Conservation (phyloP, 2,113 vertebrate species). For the Zosterops borbonicus region DNA sequence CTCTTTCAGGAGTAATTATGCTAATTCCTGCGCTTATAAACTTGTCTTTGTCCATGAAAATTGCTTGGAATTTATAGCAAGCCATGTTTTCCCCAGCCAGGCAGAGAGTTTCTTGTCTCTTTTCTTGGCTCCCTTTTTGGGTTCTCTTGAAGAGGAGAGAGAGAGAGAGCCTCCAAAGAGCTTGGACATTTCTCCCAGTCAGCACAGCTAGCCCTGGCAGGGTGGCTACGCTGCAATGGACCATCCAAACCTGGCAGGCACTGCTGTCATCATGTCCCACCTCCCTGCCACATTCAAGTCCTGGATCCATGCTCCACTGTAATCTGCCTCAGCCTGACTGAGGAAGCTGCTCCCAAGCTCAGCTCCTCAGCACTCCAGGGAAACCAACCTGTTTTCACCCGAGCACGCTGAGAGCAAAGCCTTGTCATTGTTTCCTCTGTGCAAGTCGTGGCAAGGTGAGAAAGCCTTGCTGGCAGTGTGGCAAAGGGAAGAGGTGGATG, state of each 20-base stretch:
- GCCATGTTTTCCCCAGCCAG: not conserved
- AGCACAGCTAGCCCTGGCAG: not conserved
- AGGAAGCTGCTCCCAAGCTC: not conserved
- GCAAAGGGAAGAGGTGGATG: not conserved
- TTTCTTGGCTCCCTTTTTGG: not conserved
- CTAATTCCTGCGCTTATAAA: slow-evolving; percentile 27
- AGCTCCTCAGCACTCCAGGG: not conserved
- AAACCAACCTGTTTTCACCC: not conserved
- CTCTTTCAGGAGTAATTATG: slow-evolving; percentile 35
- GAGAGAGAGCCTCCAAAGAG: not conserved
- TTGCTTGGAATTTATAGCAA: slow-evolving; percentile 40
- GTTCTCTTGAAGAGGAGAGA: not conserved
- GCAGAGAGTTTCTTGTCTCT: not conserved
- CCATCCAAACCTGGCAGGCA: not conserved
- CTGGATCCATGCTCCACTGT: accelerated
- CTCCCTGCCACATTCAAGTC: not conserved
- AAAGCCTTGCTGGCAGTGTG: not conserved
- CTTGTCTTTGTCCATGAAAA: slow-evolving; percentile 37
- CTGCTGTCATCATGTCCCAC: not conserved
- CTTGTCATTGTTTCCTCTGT: not conserved
- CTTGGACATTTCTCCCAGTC: not conserved
- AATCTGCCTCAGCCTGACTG: not conserved
- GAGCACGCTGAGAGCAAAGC: not conserved
- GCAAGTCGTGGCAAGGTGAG: not conserved
- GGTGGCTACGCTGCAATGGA: accelerated